A percentile compares a stretch with the other conserved stretches of the same genome.
These are phyloP conservation scores for Phylloscopus collybita DNA, from an alignment of 2,797 vertebrate species.

Conservation along the genomic window DNA sequence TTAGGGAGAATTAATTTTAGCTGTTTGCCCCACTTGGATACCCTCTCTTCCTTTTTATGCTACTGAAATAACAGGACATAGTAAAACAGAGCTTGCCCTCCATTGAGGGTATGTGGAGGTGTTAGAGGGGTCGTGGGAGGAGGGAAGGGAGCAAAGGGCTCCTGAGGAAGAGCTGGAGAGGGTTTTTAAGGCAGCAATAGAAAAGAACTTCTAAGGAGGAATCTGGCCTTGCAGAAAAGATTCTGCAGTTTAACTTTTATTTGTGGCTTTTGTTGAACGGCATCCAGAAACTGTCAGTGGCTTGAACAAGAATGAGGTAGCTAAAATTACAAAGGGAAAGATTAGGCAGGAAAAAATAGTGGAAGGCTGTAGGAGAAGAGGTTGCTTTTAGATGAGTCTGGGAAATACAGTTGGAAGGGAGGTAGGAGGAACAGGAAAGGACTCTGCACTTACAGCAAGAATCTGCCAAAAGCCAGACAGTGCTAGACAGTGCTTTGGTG, in stretches of 20 bases:
- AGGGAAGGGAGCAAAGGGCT: background rate
- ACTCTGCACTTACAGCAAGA: conserved; percentile 33
- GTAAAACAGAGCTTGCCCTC: background rate
- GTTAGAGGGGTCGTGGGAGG: background rate
- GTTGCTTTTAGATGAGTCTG: conserved; percentile 40
- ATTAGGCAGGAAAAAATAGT: background rate
- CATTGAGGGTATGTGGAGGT: background rate
- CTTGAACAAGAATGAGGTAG: conserved; percentile 18
- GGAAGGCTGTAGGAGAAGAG: background rate
- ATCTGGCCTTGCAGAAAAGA: background rate
- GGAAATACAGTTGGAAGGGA: conserved; percentile 52
- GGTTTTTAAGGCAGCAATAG: background rate
- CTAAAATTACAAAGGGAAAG: conserved; percentile 30
- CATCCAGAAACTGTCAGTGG: background rate
- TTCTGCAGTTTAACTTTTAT: conserved; percentile 3
- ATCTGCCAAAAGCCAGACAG: conserved; percentile 54
- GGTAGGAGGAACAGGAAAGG: conserved; percentile 42
- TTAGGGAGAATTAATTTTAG: background rate
- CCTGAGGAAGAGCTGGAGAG: background rate
- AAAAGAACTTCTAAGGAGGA: background rate
- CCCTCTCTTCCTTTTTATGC: background rate
- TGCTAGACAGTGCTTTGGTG: conserved; percentile 53
- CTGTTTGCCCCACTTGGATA: background rate
- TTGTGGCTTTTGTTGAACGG: conserved; percentile 35
- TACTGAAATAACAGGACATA: background rate